Percentiles rank a stretch among this genome's conserved stretches.
These are phyloP conservation scores for Scotopteryx bipunctaria DNA, from an alignment of 2,888 invertebrate genomes.

Conservation along the genomic window DNA sequence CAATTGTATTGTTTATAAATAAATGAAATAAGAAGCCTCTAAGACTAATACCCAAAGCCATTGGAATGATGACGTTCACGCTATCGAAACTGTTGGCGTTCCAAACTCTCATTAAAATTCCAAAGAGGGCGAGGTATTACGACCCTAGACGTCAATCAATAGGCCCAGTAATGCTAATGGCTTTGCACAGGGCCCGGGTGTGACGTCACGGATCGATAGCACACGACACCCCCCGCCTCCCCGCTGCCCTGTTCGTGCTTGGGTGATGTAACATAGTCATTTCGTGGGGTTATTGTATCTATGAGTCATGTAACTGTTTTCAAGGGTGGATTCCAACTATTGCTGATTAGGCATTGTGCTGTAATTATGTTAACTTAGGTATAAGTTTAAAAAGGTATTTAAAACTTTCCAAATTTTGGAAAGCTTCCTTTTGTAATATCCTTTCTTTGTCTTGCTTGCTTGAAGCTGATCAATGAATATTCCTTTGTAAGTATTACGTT, in stretches of 20 bases:
- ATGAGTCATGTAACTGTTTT: constrained; percentile 41
- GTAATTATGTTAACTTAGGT: not conserved
- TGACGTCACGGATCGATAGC: constrained; percentile 60
- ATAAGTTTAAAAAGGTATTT: too few relatives aligned
- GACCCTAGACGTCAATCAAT: constrained; percentile 29
- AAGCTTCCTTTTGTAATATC: not conserved
- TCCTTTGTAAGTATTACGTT: not conserved
- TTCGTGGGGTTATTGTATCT: constrained; percentile 44
- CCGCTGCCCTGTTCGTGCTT: constrained; percentile 32
- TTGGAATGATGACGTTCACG: constrained; percentile 24
- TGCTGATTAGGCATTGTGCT: constrained; percentile 18
- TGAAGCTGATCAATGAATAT: constrained; percentile 8
- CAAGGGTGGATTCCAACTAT: constrained; percentile 39
- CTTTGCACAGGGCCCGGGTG: constrained; percentile 37
- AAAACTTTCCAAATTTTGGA: not conserved
- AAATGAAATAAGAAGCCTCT: too few relatives aligned
- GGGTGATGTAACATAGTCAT: constrained; percentile 55
- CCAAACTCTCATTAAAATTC: constrained; percentile 31
- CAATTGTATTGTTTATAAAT: too few relatives aligned
- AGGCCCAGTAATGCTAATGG: constrained; percentile 22
- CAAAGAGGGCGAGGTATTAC: constrained; percentile 22
- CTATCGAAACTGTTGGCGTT: constrained; percentile 20
- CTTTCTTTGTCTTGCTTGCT: constrained; percentile 2
- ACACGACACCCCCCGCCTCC: constrained; percentile 43
- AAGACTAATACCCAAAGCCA: constrained; percentile 10